phyloP scores from a whole-genome alignment of 2,113 vertebrate genomes.

The Penelope pileata region DNA sequence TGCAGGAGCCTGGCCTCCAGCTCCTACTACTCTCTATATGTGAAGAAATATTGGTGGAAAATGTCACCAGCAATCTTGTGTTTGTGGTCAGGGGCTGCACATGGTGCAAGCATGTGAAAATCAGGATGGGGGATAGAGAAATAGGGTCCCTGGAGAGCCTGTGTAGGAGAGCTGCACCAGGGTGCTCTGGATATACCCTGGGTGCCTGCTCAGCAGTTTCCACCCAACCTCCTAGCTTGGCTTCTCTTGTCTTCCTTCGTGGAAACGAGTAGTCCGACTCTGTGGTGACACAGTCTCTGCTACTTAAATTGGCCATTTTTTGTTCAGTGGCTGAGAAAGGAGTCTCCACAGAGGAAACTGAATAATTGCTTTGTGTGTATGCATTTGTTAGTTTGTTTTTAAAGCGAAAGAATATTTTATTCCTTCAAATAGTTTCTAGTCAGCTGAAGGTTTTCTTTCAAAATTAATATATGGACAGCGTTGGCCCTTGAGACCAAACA shows the following conservation, averaged over 20 bases:
- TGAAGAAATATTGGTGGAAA: background rate
- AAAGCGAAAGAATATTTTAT: background rate
- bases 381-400: background rate
- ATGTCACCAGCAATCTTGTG: background rate
- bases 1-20: background rate
- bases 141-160: background rate
- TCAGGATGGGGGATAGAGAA: background rate
- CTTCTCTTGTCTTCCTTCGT: background rate
- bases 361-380: background rate
- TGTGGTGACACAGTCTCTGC: background rate
- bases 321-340: background rate
- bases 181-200: background rate
- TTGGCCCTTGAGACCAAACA: background rate
- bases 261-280: background rate
- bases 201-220: background rate
- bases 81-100: background rate
- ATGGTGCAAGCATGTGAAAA: background rate
- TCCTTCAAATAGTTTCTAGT: background rate
- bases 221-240: background rate
- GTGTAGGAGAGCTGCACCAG: accelerated
- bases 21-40: accelerated
- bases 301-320: background rate
- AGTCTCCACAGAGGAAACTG: background rate
- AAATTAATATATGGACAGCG: background rate
- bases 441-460: background rate